These are phyloP conservation scores for Condylura cristata DNA, from an alignment of 2,113 vertebrate genomes.

Conservation along the genomic window DNA sequence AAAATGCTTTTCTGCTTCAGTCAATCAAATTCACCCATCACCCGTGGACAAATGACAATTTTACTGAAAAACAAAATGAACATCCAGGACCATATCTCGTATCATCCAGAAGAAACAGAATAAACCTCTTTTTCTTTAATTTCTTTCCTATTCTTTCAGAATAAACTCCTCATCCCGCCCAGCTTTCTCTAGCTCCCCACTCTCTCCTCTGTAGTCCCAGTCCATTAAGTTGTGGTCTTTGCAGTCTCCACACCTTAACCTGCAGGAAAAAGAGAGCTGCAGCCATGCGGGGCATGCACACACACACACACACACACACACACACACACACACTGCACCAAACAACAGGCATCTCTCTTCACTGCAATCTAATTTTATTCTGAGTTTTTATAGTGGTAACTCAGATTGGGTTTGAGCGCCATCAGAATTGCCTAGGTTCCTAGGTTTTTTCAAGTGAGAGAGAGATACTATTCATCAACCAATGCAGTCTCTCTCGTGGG, in stretches of 20 bases:
- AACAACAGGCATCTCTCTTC: no score
- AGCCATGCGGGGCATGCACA: fast-evolving
- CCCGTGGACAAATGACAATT: background rate
- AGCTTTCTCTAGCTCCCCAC: background rate
- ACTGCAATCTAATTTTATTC: no score
- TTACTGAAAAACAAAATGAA: background rate
- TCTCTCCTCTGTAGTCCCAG: no score
- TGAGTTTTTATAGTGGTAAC: fast-evolving
- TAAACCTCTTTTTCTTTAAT: fast-evolving
- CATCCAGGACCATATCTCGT: no score
- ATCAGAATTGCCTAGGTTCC: background rate
- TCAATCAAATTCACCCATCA: background rate
- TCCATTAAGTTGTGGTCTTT: background rate
- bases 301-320: fast-evolving
- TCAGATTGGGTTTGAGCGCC: no score
- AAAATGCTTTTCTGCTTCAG: background rate
- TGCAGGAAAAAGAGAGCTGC: fast-evolving
- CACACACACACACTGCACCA: background rate
- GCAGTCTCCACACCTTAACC: background rate
- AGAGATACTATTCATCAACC: background rate
- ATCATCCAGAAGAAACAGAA: background rate
- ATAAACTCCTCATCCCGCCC: fast-evolving
- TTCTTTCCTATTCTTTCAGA: background rate
- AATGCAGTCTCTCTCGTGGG: background rate
- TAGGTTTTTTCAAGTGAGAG: background rate